A percentile compares a stretch with the other conserved stretches of the same genome.
Conservation (phyloP, 37 sponge, comb jelly and placozoan genomes). For the Haliclona indistincta region DNA sequence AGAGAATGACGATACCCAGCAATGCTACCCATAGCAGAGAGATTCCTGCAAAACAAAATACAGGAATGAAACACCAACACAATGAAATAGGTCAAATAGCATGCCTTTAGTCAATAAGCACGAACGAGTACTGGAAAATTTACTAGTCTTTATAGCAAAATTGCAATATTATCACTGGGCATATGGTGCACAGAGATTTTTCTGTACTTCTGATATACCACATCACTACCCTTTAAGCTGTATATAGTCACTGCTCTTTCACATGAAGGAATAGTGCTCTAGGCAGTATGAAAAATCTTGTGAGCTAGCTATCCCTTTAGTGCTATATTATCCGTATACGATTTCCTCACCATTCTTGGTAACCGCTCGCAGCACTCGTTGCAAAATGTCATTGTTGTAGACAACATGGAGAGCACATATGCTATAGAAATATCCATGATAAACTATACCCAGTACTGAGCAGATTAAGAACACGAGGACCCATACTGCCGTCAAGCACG, state of each 20-base stretch:
- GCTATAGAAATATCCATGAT: slow-evolving; percentile 65
- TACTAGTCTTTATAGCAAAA: neutral
- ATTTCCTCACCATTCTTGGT: slow-evolving; percentile 82
- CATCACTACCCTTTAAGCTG: too few species aligned
- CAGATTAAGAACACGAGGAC: too few species aligned
- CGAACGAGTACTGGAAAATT: neutral
- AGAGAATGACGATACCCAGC: slow-evolving; percentile 61
- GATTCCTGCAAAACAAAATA: slow-evolving; percentile 66
- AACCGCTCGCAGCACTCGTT: too few species aligned
- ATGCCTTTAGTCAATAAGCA: neutral
- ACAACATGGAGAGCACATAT: slow-evolving; percentile 58
- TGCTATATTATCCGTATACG: too few species aligned
- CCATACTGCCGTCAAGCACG: too few species aligned
- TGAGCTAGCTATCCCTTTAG: neutral
- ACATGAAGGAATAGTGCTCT: neutral
- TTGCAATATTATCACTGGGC: too few species aligned
- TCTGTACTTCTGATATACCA: too few species aligned
- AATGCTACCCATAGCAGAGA: slow-evolving; percentile 80
- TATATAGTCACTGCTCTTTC: too few species aligned
- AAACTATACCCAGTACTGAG: slow-evolving; percentile 39
- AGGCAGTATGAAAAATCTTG: neutral
- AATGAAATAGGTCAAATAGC: neutral
- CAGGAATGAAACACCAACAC: slow-evolving; percentile 54
- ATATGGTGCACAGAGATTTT: too few species aligned
- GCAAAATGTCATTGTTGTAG: slow-evolving; percentile 79